phyloP scores from a whole-genome alignment of 2,113 vertebrate species.

The Phycodurus eques region DNA sequence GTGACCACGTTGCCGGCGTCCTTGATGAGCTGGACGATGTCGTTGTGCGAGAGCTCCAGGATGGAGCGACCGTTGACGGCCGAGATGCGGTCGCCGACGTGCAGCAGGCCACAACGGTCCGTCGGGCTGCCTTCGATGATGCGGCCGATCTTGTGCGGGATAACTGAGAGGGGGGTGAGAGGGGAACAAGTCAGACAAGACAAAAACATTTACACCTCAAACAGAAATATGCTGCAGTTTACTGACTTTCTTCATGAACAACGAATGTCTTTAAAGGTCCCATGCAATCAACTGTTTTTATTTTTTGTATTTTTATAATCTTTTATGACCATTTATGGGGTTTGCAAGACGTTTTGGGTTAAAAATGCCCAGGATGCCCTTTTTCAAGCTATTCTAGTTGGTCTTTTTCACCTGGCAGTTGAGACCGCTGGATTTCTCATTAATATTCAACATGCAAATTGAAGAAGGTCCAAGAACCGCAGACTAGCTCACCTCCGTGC shows the following conservation, averaged over 20 bases:
- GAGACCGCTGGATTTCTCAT: too few relatives aligned
- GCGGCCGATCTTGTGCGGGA: conserved; percentile 97
- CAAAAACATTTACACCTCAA: not conserved
- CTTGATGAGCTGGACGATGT: conserved; percentile 96
- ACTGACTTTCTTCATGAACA: not conserved
- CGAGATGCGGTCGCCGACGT: conserved; percentile 93
- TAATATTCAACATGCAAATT: too few relatives aligned
- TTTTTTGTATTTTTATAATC: too few relatives aligned
- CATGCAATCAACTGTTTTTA: too few relatives aligned
- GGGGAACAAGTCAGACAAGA: not conserved
- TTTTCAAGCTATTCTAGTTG: too few relatives aligned
- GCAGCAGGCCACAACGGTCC: conserved; percentile 89
- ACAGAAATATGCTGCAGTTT: not conserved
- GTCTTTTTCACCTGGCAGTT: too few relatives aligned
- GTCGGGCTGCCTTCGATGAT: conserved; percentile 95
- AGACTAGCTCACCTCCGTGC: conserved; percentile 79
- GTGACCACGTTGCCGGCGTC: conserved; percentile 89
- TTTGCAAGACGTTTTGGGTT: too few relatives aligned
- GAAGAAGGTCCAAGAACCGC: not conserved
- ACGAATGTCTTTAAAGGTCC: too few relatives aligned
- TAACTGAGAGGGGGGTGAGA: conserved; percentile 71
- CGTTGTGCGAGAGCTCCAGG: conserved; percentile 89
- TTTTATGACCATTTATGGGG: too few relatives aligned
- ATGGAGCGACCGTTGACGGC: conserved; percentile 94
- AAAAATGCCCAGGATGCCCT: too few relatives aligned